A percentile compares a stretch with the other conserved stretches of the same genome.
Conservation (phyloP, 2,113 vertebrate genomes). For the Notechis scutatus region DNA sequence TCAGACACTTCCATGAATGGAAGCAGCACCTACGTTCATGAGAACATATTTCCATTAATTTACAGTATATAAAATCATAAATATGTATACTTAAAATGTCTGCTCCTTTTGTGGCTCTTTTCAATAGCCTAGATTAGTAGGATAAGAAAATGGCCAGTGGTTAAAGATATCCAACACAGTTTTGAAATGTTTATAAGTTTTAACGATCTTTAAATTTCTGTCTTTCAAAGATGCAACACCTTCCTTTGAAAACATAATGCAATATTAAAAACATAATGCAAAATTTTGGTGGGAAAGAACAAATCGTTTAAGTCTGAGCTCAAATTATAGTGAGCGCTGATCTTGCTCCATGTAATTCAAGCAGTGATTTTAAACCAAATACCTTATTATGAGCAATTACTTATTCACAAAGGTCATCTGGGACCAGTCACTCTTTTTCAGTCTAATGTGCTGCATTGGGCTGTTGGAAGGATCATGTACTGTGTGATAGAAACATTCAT, state of each 20-base stretch:
- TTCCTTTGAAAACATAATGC: not conserved
- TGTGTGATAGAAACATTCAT: not conserved
- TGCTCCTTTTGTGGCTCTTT: not conserved
- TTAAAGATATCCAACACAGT: not conserved
- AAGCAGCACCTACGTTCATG: not conserved
- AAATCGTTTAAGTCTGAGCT: not conserved
- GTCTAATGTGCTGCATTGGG: not conserved
- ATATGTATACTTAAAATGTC: not conserved
- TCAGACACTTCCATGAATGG: not conserved
- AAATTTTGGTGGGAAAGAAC: not conserved
- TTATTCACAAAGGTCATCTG: not conserved
- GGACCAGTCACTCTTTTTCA: not conserved
- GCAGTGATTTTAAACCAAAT: not conserved
- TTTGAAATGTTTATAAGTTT: not conserved
- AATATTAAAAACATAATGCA: not conserved
- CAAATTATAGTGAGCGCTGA: not conserved
- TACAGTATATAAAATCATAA: not conserved
- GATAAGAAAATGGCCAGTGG: not conserved
- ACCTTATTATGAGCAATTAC: not conserved
- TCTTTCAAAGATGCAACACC: not conserved
- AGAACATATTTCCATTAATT: not conserved
- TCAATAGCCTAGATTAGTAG: not conserved
- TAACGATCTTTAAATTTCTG: not conserved
- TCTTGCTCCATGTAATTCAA: not conserved
- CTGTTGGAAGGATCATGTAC: not conserved